Evolutionary conservation across 2,797 vertebrate species (phyloP), one percentile per base, ranked within the genome.

Genomic region (Chaenodraco wilsoni): DNA sequence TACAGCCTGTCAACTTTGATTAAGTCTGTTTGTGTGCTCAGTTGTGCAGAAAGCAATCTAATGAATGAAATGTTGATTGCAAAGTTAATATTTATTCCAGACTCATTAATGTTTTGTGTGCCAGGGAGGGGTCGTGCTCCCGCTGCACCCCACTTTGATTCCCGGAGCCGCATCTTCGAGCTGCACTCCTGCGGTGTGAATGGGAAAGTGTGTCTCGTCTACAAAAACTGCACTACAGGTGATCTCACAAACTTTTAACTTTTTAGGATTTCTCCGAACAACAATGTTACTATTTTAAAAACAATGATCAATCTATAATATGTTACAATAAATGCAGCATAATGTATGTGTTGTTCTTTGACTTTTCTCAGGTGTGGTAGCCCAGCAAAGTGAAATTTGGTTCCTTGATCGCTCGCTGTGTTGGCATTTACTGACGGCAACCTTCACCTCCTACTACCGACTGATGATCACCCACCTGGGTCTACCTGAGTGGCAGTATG

Each of bases 141-240:
- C 1, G 85, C 94, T 64, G 91, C 93, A 46, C 97, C 98, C 23
- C 96, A 96, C 87, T 97, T 99, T 87, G 96, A 98, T 87, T 93
- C 94, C 57, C 94, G 96, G 60, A 96, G 95, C 76, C 94, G 96
- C 46, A 95, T 98, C 82, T 99, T 98, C 82, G 97, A 98, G 84
- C 89, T 99, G 88, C 97, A 99, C 82, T 91, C 95, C 5, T 99
- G 97, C 69, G 93, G 92, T 15, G 97, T 97, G 16, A 97, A 95
- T 79, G 98, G 98, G 51, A 98, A 96, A 86, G 97, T 98, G 67
- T 99, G 98, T 81, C 95, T 99, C 9, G 96, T 98, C 85, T 99
- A 98, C 93, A 97, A 96, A 87, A 94, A 92, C 31, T 93, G 95
- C 88, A 94, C 94, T 65, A 89, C 95, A 94, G 97, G 98, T 99